Conservation (phyloP, 2,888 invertebrate species). For the Uropetala carovei region DNA sequence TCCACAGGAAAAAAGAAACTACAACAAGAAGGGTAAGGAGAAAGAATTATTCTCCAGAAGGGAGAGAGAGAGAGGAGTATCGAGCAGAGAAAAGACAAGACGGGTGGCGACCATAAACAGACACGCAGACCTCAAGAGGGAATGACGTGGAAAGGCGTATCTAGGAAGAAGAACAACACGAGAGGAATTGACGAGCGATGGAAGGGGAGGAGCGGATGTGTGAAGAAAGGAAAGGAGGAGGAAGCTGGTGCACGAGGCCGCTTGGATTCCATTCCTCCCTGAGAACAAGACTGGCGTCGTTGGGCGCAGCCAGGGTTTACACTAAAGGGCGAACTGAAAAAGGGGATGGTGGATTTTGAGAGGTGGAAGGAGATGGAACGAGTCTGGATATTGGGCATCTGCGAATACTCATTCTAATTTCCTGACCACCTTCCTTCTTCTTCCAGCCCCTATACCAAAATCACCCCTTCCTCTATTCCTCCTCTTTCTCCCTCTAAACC, state of each 20-base stretch:
- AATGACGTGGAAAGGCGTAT: background rate
- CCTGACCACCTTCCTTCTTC: background rate
- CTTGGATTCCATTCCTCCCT: conserved; percentile 18
- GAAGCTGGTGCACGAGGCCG: background rate
- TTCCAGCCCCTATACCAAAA: background rate
- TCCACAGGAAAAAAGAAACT: too few relatives aligned
- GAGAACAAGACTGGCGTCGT: conserved; percentile 32
- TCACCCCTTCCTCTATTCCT: background rate
- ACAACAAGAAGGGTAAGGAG: too few relatives aligned
- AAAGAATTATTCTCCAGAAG: too few relatives aligned
- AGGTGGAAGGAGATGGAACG: background rate
- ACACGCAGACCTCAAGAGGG: background rate
- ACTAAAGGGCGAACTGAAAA: background rate
- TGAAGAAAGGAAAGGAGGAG: background rate
- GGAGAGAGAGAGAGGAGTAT: background rate
- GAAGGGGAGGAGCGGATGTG: background rate
- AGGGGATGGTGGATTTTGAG: conserved; percentile 4
- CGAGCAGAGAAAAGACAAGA: background rate
- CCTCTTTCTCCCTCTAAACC: background rate
- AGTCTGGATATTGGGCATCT: conserved; percentile 17
- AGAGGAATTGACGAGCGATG: background rate
- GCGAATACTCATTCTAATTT: conserved; percentile 43
- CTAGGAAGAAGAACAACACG: background rate
- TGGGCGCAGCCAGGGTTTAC: conserved; percentile 20
- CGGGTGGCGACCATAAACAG: too few relatives aligned